A percentile compares a stretch with the other conserved stretches of the same genome.
Conservation (phyloP, 1,140 invertebrate genomes). For the Drosophila nasuta region DNA sequence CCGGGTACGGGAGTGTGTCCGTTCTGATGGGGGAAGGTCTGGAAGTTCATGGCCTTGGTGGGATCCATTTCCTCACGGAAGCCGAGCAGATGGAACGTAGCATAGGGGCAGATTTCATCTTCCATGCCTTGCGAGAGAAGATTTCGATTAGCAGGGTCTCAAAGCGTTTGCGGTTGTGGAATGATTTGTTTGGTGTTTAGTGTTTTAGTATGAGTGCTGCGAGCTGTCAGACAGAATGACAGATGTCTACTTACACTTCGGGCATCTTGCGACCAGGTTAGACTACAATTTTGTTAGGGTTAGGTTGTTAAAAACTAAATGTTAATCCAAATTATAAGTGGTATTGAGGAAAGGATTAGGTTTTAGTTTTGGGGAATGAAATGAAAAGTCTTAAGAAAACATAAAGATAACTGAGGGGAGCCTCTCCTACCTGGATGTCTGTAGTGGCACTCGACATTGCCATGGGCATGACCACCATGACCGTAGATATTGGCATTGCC, state of each 20-base stretch:
- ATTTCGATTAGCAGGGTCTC: slow-evolving; percentile 32
- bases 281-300: slow-evolving; percentile 55
- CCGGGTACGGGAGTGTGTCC: slow-evolving; percentile 86
- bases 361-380: slow-evolving; percentile 18
- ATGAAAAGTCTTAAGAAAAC: slow-evolving; percentile 18
- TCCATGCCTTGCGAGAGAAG: slow-evolving; percentile 90
- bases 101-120: slow-evolving; percentile 97
- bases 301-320: background rate
- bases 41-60: slow-evolving; percentile 93
- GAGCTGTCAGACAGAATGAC: slow-evolving; percentile 7
- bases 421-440: slow-evolving; percentile 86
- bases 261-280: slow-evolving; percentile 51
- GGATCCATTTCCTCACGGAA: slow-evolving; percentile 98
- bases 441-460: slow-evolving; percentile 87
- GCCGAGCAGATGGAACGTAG: slow-evolving; percentile 96
- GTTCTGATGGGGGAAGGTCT: slow-evolving; percentile 94
- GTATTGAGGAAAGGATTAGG: background rate
- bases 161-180: background rate
- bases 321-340: background rate
- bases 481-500: slow-evolving; percentile 76
- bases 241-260: slow-evolving; percentile 54
- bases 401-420: slow-evolving; percentile 35
- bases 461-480: slow-evolving; percentile 81
- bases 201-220: slow-evolving; percentile 64
- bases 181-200: slow-evolving; percentile 44